A percentile compares a stretch with the other conserved stretches of the same genome.
phyloP scores from a whole-genome alignment of 2,888 invertebrate genomes.

The Athalia circularis region DNA sequence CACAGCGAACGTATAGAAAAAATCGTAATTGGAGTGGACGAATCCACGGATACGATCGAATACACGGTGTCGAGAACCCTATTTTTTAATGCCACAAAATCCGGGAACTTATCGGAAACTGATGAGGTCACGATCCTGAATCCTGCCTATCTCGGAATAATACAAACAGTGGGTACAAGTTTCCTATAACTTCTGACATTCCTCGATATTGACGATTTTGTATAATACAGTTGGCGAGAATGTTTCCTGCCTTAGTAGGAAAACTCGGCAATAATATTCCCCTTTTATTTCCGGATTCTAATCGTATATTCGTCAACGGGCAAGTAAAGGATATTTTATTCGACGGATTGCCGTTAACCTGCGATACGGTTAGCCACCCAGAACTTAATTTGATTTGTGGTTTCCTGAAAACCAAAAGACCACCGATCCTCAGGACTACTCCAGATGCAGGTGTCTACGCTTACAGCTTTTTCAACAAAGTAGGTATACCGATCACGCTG shows the following conservation, averaged over 20 bases:
- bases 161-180: constrained; percentile 58
- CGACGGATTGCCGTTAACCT: constrained; percentile 77
- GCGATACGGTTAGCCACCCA: constrained; percentile 67
- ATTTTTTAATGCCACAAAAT: constrained; percentile 75
- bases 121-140: constrained; percentile 78
- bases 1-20: constrained; percentile 75
- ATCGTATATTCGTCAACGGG: constrained; percentile 76
- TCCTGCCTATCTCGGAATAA: constrained; percentile 77
- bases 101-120: constrained; percentile 73
- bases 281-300: constrained; percentile 75
- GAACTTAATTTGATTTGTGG: constrained; percentile 58
- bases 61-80: constrained; percentile 76
- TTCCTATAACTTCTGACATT: not conserved
- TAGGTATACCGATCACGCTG: constrained; percentile 5
- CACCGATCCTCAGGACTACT: constrained; percentile 54
- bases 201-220: not conserved
- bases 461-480: constrained; percentile 56
- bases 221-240: constrained; percentile 69
- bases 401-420: constrained; percentile 52
- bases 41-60: constrained; percentile 76
- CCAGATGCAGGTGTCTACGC: constrained; percentile 51
- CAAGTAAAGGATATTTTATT: constrained; percentile 78
- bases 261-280: constrained; percentile 76
- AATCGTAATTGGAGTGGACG: constrained; percentile 73
- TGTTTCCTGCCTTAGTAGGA: constrained; percentile 74